Conservation (phyloP, 1,140 invertebrate species). For the Chymomyza costata region DNA sequence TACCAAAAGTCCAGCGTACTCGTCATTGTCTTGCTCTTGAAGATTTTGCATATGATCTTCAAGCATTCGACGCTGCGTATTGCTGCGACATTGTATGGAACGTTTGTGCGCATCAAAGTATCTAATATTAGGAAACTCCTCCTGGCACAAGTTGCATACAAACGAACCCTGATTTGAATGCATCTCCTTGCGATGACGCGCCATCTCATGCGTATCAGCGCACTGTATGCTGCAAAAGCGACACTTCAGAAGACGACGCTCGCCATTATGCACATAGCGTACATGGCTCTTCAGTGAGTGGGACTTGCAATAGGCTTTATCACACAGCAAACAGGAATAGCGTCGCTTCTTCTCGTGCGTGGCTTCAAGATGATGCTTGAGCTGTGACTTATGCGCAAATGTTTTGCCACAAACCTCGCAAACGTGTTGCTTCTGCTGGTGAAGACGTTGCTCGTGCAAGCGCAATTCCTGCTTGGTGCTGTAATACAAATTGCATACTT, state of each 20-base stretch:
- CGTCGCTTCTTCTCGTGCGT: slow-evolving; percentile 68
- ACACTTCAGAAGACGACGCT: slow-evolving; percentile 61
- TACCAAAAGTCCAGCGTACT: slow-evolving; percentile 47
- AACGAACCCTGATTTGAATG: slow-evolving; percentile 61
- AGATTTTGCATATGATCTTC: not conserved
- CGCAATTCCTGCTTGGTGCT: slow-evolving; percentile 65
- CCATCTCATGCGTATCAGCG: slow-evolving; percentile 71
- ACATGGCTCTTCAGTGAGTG: slow-evolving; percentile 67
- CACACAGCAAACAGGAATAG: slow-evolving; percentile 55
- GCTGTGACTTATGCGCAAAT: slow-evolving; percentile 62
- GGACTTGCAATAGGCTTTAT: slow-evolving; percentile 69
- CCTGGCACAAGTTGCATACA: slow-evolving; percentile 57
- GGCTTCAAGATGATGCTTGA: slow-evolving; percentile 62
- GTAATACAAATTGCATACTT: slow-evolving; percentile 62
- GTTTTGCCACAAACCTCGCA: slow-evolving; percentile 69
- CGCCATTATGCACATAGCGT: slow-evolving; percentile 69
- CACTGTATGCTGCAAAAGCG: slow-evolving; percentile 71
- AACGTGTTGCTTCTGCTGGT: slow-evolving; percentile 66
- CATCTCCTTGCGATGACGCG: slow-evolving; percentile 63
- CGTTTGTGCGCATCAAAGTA: slow-evolving; percentile 71
- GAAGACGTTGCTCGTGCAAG: slow-evolving; percentile 62
- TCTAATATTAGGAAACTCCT: slow-evolving; percentile 69
- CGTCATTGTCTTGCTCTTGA: slow-evolving; percentile 26
- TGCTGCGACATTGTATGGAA: slow-evolving; percentile 68
- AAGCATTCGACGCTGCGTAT: slow-evolving; percentile 39